Evolutionary conservation across 2,888 invertebrate genomes (phyloP).

Genomic region (Lepidocyrtinus sp.): DNA sequence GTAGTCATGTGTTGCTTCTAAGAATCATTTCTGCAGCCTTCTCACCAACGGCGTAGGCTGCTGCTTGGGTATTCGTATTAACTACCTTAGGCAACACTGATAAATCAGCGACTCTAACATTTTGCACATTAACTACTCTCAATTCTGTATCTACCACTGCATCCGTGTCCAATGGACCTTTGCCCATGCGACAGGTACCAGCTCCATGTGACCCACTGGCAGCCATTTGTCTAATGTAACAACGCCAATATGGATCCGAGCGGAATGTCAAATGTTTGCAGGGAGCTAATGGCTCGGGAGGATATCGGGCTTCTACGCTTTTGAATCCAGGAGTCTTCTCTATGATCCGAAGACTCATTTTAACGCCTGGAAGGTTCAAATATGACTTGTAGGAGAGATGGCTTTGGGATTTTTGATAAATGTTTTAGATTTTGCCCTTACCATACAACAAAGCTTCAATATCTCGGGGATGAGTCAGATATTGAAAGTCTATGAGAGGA

Average conservation of each 20-base stretch:
- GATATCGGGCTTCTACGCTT: not conserved
- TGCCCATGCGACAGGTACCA: constrained; percentile 38
- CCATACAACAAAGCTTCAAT: no score
- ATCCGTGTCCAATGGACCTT: not conserved
- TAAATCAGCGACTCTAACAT: constrained; percentile 23
- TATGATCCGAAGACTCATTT: not conserved
- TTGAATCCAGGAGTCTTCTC: constrained; percentile 25
- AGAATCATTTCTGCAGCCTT: constrained; percentile 22
- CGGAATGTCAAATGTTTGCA: constrained; percentile 17
- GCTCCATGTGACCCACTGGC: not conserved
- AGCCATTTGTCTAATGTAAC: constrained; percentile 19
- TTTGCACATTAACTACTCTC: constrained; percentile 23
- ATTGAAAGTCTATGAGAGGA: constrained; percentile 2
- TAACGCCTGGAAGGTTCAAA: constrained; percentile 29
- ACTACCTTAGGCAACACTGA: constrained; percentile 15
- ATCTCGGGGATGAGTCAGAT: not conserved
- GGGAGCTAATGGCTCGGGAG: not conserved
- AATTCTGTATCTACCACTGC: constrained; percentile 36
- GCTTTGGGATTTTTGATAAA: no score
- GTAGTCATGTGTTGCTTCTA: not conserved
- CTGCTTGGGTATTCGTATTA: constrained; percentile 29
- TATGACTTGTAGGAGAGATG: no score
- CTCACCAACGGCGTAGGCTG: constrained; percentile 29
- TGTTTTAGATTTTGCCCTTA: no score
- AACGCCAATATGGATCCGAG: constrained; percentile 34